A percentile compares a stretch with the other conserved stretches of the same genome.
phyloP scores from a whole-genome alignment of 1,140 invertebrate species.

The Hirudo medicinalis region DNA sequence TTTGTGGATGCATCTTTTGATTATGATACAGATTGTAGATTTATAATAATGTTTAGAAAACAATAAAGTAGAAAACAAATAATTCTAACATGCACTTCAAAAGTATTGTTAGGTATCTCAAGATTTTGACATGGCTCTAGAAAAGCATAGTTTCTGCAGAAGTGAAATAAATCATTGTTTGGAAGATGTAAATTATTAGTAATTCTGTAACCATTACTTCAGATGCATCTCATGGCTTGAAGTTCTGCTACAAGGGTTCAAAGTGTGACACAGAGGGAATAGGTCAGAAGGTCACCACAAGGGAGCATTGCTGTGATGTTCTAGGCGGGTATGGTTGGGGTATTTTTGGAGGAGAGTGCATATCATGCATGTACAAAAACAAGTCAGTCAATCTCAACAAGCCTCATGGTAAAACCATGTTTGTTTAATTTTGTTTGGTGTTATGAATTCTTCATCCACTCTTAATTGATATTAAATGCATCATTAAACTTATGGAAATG shows the following conservation, averaged over 20 bases:
- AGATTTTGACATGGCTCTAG: too few relatives aligned
- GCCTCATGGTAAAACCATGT: constrained; percentile 1
- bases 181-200: neutral
- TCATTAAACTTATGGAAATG: neutral
- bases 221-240: neutral
- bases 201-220: neutral
- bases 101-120: too few relatives aligned
- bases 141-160: too few relatives aligned
- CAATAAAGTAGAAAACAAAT: too few relatives aligned
- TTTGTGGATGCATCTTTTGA: too few relatives aligned
- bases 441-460: neutral
- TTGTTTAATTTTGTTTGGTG: neutral
- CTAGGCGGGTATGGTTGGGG: constrained; percentile 12
- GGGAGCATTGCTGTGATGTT: constrained; percentile 9
- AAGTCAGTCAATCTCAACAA: neutral
- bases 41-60: too few relatives aligned
- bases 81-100: too few relatives aligned
- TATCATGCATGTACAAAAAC: neutral
- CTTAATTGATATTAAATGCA: neutral
- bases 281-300: neutral
- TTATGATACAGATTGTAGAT: too few relatives aligned
- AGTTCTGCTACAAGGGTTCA: constrained; percentile 9
- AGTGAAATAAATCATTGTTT: neutral
- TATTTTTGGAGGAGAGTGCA: constrained; percentile 12
- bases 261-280: constrained; percentile 6